Percentiles rank a stretch among this genome's conserved stretches.
Conservation (phyloP, 1,140 invertebrate species). For the Zaprionus vittiger region DNA sequence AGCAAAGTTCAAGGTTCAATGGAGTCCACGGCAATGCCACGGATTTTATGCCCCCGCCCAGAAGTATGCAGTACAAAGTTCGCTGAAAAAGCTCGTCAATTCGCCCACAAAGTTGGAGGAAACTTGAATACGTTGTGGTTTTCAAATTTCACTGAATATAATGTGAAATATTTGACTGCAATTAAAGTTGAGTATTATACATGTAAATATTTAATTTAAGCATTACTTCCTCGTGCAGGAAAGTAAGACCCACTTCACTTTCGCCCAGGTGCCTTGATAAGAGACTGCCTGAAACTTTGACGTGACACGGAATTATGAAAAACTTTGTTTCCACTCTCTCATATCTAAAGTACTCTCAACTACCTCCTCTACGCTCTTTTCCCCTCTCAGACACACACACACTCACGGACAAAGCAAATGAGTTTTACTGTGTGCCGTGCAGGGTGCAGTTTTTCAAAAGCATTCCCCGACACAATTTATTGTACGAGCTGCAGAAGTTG, state of each 20-base stretch:
- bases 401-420: constrained; percentile 53
- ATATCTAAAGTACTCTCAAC: constrained; percentile 9
- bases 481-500: constrained; percentile 6
- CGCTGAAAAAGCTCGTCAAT: not conserved
- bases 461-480: not conserved
- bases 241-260: not conserved
- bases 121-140: constrained; percentile 3
- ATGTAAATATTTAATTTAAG: not conserved
- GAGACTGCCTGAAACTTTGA: constrained; percentile 25
- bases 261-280: constrained; percentile 23
- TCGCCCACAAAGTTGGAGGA: not conserved
- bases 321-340: constrained; percentile 33
- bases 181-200: not conserved
- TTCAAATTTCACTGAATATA: not conserved
- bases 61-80: constrained; percentile 41
- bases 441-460: constrained; percentile 2
- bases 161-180: not conserved
- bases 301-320: constrained; percentile 49
- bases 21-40: constrained; percentile 31
- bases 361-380: not conserved
- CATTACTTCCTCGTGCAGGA: not conserved
- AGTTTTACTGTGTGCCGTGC: constrained; percentile 56
- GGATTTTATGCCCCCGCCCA: constrained; percentile 35
- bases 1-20: constrained; percentile 64
- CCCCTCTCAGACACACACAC: not conserved